A percentile compares a stretch with the other conserved stretches of the same genome.
phyloP scores from a whole-genome alignment of 2,888 invertebrate genomes.

The Cerastis leucographa region DNA sequence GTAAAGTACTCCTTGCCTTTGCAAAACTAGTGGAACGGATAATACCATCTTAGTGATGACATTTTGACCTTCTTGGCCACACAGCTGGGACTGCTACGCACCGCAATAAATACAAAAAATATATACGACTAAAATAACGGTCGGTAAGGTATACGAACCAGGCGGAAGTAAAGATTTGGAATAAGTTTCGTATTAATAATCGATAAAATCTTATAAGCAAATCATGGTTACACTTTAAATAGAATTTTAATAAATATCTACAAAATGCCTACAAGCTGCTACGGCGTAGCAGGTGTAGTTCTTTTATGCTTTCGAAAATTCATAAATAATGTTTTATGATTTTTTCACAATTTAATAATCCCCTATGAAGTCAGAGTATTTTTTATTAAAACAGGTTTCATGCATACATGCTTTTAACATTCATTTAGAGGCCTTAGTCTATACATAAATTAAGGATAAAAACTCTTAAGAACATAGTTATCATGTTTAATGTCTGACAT shows the following conservation, averaged over 20 bases:
- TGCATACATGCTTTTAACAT: not conserved
- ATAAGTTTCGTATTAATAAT: not conserved
- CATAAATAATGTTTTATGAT: not conserved
- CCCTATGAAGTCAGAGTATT: not conserved
- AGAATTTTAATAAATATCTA: not conserved
- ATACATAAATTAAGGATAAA: not conserved
- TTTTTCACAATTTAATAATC: not conserved
- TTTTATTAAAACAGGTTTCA: not conserved
- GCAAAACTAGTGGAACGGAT: not conserved
- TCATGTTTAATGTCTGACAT: slow-evolving; percentile 8
- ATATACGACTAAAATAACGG: not conserved
- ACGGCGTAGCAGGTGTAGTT: slow-evolving; percentile 42
- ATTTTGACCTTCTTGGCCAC: not conserved
- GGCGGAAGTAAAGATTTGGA: not conserved
- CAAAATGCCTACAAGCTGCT: slow-evolving; percentile 27
- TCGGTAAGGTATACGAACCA: not conserved
- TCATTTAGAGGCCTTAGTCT: not conserved
- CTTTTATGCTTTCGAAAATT: slow-evolving; percentile 13
- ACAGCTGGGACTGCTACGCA: not conserved
- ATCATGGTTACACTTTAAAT: not conserved
- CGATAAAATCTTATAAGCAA: not conserved
- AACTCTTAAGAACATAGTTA: not conserved
- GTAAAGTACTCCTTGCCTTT: not conserved
- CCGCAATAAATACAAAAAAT: not conserved
- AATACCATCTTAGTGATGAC: too few species aligned